Conservation (phyloP, 2,888 invertebrate species). For the Plebejus argus region DNA sequence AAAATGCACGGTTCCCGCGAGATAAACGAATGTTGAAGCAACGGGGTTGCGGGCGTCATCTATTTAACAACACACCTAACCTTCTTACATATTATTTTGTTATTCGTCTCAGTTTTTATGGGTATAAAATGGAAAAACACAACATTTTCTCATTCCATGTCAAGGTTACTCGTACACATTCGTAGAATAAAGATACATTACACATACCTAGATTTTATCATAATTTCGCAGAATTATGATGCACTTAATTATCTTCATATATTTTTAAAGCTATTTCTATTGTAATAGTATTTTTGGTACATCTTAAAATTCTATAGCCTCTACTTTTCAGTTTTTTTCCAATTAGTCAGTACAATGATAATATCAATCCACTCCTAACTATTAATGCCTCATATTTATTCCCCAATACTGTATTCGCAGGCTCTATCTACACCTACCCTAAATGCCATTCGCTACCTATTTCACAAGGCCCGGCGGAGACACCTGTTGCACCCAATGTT, state of each 20-base stretch:
- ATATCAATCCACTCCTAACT: too few relatives aligned
- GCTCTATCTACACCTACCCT: neutral
- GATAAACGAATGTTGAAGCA: too few relatives aligned
- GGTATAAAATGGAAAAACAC: slow-evolving; percentile 29
- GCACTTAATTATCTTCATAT: neutral
- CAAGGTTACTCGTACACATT: slow-evolving; percentile 2
- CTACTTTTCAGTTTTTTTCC: too few relatives aligned
- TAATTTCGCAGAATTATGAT: neutral
- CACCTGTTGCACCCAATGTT: slow-evolving; percentile 23
- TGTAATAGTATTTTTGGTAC: neutral
- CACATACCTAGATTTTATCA: neutral
- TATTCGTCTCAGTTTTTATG: slow-evolving; percentile 20
- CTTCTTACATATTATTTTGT: neutral
- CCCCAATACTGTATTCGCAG: neutral
- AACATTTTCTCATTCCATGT: slow-evolving; percentile 29
- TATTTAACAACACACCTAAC: neutral
- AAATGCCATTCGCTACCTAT: slow-evolving; percentile 7
- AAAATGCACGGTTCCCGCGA: too few relatives aligned
- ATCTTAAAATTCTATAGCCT: too few relatives aligned
- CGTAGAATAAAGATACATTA: slow-evolving; percentile 26
- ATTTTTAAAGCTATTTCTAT: too few relatives aligned
- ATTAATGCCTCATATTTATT: neutral
- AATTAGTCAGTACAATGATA: too few relatives aligned
- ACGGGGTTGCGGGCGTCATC: neutral
- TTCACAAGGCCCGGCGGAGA: neutral